Evolutionary conservation across 1,140 invertebrate genomes (phyloP), one percentile per base, ranked within the genome.

Genomic region (Bombus polaris): DNA sequence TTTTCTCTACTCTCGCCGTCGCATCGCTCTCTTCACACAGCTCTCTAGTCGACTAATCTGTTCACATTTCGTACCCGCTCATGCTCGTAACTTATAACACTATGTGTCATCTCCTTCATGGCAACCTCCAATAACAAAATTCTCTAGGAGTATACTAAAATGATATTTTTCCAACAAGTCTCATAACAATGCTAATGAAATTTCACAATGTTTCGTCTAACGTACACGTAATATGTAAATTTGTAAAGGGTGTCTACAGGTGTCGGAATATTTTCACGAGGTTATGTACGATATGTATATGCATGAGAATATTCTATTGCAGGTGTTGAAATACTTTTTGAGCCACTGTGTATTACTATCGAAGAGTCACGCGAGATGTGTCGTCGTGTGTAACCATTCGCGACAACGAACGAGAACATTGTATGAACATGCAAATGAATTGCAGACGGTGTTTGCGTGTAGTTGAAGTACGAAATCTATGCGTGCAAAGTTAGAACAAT

Each of bases 381-480:
- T 72, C 28, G 39, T n/a, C 6, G 13, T 3, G 37, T n/a, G 42
- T 42, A 72, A 13, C 39, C 22, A 42, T 72, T 15, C 70, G 39
- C 35, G 28, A 42, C 39, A 72, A 72, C 70, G 39, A 71, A 42
- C 12, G 13, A 42, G n/a, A 73, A 44, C 71, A 32, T 73, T 44
- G 42, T 44, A 72, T 3, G n/a, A 25, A 5, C 32, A 25, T 37
- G 32, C 32, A 35, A 53, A 75, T 25, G 44, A 75, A 75, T 37
- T 35, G 73, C 25, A 35, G 73, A 53, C 73, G 22, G 6, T 35
- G 32, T 75, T 35, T 57, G 44, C 44, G 6, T 75, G 73, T 57
- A 22, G 62, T 44, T 8, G 65, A 44, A 15, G 42, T 42, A 76
- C 13, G 32, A 76, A 76, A 76, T 76, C 53, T 76, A 76, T 15